Base-by-base conservation (phyloP, 2,888 invertebrate species). In the Polydrusus cervinus region DNA sequence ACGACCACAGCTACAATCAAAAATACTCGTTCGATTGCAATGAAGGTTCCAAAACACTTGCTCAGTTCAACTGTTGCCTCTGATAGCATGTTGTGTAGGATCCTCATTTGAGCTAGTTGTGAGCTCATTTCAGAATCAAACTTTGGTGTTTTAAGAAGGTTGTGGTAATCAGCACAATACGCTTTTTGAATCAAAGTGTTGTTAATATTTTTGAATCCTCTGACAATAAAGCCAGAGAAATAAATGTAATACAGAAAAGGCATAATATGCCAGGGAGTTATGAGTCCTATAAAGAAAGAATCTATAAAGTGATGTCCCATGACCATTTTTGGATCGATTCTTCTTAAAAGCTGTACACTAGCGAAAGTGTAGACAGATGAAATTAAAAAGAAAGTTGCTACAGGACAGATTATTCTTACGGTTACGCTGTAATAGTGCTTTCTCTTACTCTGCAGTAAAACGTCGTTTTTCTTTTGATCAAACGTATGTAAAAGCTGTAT, bases 1-100 rank as follows among this genome's bases (percentile, higher is more conserved):
- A 78, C 62, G 14, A 82, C 80, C 9, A 80, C 77, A 75, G 80
- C 79, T 2, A 73, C 64, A 13, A 80, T 79, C 1, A 79, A 53
- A 61, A 77, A 81, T 1, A 82, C 49, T 70, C 82, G 80, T 72
- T 82, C 81, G 1, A 81, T 60, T 9, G 82, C 81, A 66, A 83
- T 49, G 30, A 81, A 82, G 38, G 68, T 78, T 14, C 83, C 83
- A 71, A 78, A 83, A 40, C 78, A 75, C 38, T 80, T 79, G 16
- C 80, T 75, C 55, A 82, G 62, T 65, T 81, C 76, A 14, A 75
- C 51, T 9, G 81, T 81, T 11, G 77, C 75, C 40, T 80, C 78
- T 0, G 79, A 66, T 20, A 80, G 51, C 71, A 82, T 73, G 18
- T 77, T 78, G 64, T 82, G 80, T 62, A 83, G 76, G 18, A 75